These are phyloP conservation scores for Aurelia sp. DNA, from an alignment of 30 jellyfish, hydroid and myxozoan genomes.

Conservation along the genomic window DNA sequence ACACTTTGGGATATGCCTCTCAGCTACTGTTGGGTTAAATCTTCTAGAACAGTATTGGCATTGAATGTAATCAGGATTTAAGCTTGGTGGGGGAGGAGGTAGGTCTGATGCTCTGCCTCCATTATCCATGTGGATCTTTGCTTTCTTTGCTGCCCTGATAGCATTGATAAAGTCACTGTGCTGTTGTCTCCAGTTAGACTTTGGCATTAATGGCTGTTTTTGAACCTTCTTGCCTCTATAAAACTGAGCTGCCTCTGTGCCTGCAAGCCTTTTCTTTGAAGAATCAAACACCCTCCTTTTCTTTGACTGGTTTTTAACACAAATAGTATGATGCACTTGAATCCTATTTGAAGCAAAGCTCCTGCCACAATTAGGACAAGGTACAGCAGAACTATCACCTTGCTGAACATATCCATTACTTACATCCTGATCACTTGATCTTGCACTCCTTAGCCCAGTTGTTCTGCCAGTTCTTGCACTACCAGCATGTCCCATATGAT, in stretches of 20 bases:
- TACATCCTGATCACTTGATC: not conserved
- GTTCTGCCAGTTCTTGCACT: slow-evolving; percentile 15
- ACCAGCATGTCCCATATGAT: slow-evolving; percentile 45
- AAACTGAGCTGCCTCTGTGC: slow-evolving; percentile 83
- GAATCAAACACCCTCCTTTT: slow-evolving; percentile 85
- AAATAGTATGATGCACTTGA: slow-evolving; percentile 69
- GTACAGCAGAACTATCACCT: slow-evolving; percentile 20
- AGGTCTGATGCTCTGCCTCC: slow-evolving; percentile 97
- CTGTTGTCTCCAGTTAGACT: slow-evolving; percentile 89
- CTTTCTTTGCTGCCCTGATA: slow-evolving; percentile 88
- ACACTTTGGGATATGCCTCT: slow-evolving; percentile 94
- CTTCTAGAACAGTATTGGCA: slow-evolving; percentile 89
- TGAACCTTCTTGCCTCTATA: slow-evolving; percentile 30
- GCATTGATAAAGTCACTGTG: slow-evolving; percentile 85
- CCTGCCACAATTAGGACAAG: slow-evolving; percentile 85
- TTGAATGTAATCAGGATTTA: slow-evolving; percentile 82
- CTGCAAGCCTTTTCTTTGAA: slow-evolving; percentile 81
- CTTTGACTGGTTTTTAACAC: slow-evolving; percentile 69
- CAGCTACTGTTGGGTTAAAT: slow-evolving; percentile 94
- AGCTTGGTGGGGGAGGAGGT: slow-evolving; percentile 98
- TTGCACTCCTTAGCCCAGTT: slow-evolving; percentile 29
- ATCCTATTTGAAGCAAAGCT: slow-evolving; percentile 84
- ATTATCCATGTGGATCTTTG: slow-evolving; percentile 64
- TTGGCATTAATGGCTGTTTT: slow-evolving; percentile 35
- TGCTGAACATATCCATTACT: slow-evolving; percentile 1